phyloP scores from a whole-genome alignment of 1,140 invertebrate genomes.

The Scaptomyza hsui region DNA sequence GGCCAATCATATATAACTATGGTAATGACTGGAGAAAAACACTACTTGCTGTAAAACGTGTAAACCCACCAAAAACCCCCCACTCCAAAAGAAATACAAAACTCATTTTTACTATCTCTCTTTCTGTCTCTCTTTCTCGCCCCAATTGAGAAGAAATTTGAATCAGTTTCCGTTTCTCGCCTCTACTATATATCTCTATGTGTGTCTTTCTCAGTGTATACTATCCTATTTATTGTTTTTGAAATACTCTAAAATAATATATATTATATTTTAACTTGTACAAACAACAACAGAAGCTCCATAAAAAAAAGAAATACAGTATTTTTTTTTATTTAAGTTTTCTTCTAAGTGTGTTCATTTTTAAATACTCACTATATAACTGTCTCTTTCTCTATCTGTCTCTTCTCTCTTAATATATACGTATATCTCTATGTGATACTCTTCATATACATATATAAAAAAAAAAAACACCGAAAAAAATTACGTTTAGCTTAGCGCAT shows the following conservation, averaged over 20 bases:
- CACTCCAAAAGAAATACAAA: constrained; percentile 9
- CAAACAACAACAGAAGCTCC: constrained; percentile 32
- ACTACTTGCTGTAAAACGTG: constrained; percentile 42
- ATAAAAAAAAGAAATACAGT: constrained; percentile 39
- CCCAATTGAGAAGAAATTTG: constrained; percentile 61
- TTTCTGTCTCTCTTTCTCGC: constrained; percentile 50
- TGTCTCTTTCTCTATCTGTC: constrained; percentile 41
- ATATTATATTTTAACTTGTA: constrained; percentile 52
- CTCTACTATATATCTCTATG: constrained; percentile 31
- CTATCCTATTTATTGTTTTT: constrained; percentile 60
- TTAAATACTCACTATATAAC: constrained; percentile 58
- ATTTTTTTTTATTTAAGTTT: constrained; percentile 42
- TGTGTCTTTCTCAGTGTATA: constrained; percentile 74
- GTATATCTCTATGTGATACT: constrained; percentile 30
- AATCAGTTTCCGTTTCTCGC: constrained; percentile 41
- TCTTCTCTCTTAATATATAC: constrained; percentile 30
- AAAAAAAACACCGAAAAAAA: constrained; percentile 22
- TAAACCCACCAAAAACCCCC: constrained; percentile 22
- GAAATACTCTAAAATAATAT: constrained; percentile 15
- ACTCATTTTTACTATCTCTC: constrained; percentile 40
- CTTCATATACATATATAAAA: constrained; percentile 20
- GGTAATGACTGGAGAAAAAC: constrained; percentile 82
- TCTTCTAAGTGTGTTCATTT: constrained; percentile 71
- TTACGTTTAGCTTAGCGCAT: constrained; percentile 63
- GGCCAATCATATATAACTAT: constrained; percentile 67